A percentile compares a stretch with the other conserved stretches of the same genome.
Conservation (phyloP, 2,113 vertebrate genomes). For the Sphaerodactylus townsendi region DNA sequence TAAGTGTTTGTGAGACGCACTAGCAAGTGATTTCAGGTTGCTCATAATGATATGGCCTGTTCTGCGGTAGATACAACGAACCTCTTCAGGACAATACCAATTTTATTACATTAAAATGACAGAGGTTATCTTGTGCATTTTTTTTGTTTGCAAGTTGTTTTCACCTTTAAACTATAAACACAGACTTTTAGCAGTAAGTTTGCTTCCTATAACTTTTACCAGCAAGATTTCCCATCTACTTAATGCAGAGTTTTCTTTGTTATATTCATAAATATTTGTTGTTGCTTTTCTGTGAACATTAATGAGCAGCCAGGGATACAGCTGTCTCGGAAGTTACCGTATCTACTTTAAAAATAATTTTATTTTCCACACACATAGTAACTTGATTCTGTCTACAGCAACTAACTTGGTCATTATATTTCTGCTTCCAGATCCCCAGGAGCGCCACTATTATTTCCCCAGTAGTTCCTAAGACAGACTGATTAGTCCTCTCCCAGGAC, state of each 20-base stretch:
- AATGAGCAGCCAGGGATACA: neutral
- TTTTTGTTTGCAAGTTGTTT: neutral
- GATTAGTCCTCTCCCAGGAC: neutral
- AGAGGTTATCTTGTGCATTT: neutral
- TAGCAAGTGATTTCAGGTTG: neutral
- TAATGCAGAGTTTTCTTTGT: neutral
- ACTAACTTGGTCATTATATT: neutral
- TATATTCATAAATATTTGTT: neutral
- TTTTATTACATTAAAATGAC: slow-evolving; percentile 3
- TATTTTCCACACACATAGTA: neutral
- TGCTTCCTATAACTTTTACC: neutral
- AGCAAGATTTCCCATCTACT: neutral
- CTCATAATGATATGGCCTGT: neutral
- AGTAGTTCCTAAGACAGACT: neutral
- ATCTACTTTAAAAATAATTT: neutral
- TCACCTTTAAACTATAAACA: neutral
- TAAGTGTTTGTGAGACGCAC: neutral
- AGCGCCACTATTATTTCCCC: neutral
- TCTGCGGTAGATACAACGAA: neutral
- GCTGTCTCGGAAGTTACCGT: neutral
- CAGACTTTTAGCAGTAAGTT: neutral
- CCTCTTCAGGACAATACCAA: neutral
- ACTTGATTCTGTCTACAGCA: neutral
- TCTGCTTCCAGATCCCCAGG: neutral
- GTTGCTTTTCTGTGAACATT: neutral